phyloP scores from a whole-genome alignment of 2,113 vertebrate genomes.

The Ochotona curzoniae region DNA sequence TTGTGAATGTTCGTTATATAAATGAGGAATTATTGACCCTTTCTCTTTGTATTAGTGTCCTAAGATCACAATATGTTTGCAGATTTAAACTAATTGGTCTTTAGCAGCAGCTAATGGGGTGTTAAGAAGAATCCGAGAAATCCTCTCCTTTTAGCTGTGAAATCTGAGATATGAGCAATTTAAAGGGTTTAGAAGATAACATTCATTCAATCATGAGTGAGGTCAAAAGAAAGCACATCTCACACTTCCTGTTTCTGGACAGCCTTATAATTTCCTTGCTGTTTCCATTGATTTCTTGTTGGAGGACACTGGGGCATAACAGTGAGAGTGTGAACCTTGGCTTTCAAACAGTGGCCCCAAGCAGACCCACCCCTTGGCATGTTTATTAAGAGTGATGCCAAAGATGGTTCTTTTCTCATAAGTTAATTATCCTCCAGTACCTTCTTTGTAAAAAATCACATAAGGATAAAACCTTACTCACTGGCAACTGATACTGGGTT shows the following conservation, averaged over 20 bases:
- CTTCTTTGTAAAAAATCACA: neutral
- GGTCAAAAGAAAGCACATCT: neutral
- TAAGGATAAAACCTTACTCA: neutral
- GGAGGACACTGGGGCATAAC: neutral
- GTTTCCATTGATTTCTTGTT: neutral
- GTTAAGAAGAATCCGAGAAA: neutral
- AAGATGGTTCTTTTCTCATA: neutral
- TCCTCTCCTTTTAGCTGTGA: slow-evolving; percentile 19
- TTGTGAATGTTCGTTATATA: neutral
- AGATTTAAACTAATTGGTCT: slow-evolving; percentile 20
- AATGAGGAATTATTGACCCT: neutral
- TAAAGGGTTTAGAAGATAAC: slow-evolving; percentile 53
- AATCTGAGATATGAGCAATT: slow-evolving; percentile 39
- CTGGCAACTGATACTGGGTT: neutral
- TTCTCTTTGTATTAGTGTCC: neutral
- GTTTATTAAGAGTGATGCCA: neutral
- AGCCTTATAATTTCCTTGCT: neutral
- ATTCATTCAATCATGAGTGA: slow-evolving; percentile 45
- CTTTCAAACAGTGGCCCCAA: neutral
- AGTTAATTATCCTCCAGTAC: neutral
- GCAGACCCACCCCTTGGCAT: neutral
- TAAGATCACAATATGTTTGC: neutral
- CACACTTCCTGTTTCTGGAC: slow-evolving; percentile 18
- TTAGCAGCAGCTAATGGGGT: neutral
- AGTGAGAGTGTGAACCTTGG: neutral